Conservation (phyloP, 2,113 vertebrate genomes). For the cattle (Bos taurus) region DNA sequence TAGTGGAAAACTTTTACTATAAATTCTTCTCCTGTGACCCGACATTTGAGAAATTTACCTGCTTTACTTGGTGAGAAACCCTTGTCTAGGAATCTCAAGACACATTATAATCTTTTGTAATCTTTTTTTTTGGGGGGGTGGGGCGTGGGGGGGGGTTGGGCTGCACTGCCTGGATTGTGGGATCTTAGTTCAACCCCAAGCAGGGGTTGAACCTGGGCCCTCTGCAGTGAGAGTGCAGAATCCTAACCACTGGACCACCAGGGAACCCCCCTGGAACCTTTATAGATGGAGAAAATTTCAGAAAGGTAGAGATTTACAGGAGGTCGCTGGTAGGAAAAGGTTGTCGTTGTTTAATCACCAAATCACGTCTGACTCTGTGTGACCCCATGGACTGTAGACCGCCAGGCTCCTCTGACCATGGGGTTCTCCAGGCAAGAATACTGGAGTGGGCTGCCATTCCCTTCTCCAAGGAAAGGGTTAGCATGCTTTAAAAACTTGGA, state of each 20-base stretch:
- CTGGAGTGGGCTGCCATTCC: background rate
- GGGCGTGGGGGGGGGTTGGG: accelerated
- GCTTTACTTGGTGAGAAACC: background rate
- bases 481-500: background rate
- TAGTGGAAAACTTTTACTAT: background rate
- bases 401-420: background rate
- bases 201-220: background rate
- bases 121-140: background rate
- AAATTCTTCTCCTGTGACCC: background rate
- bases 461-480: background rate
- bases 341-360: background rate
- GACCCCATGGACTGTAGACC: background rate
- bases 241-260: background rate
- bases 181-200: background rate
- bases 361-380: background rate
- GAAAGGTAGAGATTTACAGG: background rate
- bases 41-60: background rate
- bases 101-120: background rate
- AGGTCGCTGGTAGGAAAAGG: background rate
- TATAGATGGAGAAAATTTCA: background rate
- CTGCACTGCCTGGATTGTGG: background rate
- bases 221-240: background rate
- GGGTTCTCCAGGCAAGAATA: background rate
- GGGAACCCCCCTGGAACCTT: background rate
- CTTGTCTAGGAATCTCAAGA: background rate